Evolutionary conservation across 2,888 invertebrate genomes (phyloP).

Genomic region (Platypus cylindrus): DNA sequence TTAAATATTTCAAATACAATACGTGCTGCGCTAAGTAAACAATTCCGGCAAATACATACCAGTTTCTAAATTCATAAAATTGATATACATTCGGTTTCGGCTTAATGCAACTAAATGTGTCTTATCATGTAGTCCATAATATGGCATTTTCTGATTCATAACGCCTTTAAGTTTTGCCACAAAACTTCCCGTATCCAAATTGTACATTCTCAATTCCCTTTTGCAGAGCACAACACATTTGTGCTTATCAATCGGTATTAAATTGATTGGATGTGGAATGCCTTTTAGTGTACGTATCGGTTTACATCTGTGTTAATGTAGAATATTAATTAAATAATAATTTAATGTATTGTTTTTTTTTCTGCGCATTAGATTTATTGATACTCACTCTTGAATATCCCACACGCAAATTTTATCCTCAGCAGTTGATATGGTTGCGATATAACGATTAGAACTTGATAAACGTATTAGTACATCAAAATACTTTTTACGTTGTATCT

Average conservation of each 20-base stretch:
- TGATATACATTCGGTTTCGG: conserved; percentile 79
- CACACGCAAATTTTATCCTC: conserved; percentile 70
- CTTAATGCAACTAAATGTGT: conserved; percentile 71
- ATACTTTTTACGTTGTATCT: conserved; percentile 11
- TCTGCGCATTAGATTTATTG: too few relatives aligned
- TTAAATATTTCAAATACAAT: conserved; percentile 19
- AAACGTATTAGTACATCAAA: conserved; percentile 52
- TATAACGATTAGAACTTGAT: conserved; percentile 54
- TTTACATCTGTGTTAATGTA: conserved; percentile 37
- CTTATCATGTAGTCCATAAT: conserved; percentile 70
- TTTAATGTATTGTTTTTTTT: too few relatives aligned
- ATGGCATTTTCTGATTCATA: conserved; percentile 90
- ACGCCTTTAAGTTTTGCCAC: conserved; percentile 67
- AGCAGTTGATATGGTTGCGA: conserved; percentile 62
- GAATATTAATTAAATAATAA: neutral
- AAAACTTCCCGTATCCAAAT: conserved; percentile 62
- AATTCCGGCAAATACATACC: conserved; percentile 36
- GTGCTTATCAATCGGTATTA: conserved; percentile 64
- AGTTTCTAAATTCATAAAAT: conserved; percentile 70
- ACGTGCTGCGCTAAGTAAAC: neutral
- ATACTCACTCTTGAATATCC: conserved; percentile 50
- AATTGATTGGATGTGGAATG: conserved; percentile 63
- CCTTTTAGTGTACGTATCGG: conserved; percentile 55
- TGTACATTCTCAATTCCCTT: conserved; percentile 67
- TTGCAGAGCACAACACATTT: conserved; percentile 70